Evolutionary conservation across 2,797 vertebrate genomes (phyloP), one percentile per base, ranked within the genome.

Genomic region (Semotilus atromaculatus): DNA sequence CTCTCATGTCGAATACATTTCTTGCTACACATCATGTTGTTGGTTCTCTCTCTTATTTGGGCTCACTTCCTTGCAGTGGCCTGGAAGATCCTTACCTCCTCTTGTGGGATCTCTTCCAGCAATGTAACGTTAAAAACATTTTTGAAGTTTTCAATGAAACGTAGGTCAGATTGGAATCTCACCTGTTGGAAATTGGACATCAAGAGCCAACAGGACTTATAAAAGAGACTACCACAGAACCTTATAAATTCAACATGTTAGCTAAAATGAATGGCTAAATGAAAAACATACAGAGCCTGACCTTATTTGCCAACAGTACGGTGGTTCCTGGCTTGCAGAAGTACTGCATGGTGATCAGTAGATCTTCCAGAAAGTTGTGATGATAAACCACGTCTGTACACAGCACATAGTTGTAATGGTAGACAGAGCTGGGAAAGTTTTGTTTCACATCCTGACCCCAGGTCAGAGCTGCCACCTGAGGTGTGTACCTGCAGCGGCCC

Each of bases 341-440:
- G 89, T 99, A 87, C 0, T 11, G 89, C 95, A 99, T 97, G 29
- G 97, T 99, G 81, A 89, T 26, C 40, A 98, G 93, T 87, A 99
- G 93, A 23, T 95, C 84, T 0, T 97, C 95, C 45, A 97, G 91
- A 89, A 90, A 95, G 82, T 93, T 40, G 1, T 99, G 97, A 29
- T 95, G 95, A 67, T 98, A 99, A 0, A 98, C 97, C n/a, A 99
- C 96, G 1, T 99, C 98, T 0, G 96, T 96, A 34, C 98, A 98
- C 3, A 99, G 91, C 77, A 99, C 91, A 1, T 97, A 98, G 89
- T 98, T 96, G 1, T 97, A 98, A 66, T 60, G 92, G 81, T 90
- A 92, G 75, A 92, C 81, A 0, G 94, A 90, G 86, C 80, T 82
- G 84, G 97, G 96, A 83, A 97, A 97, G 82, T 95, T 92, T 74